phyloP scores from a whole-genome alignment of 2,888 invertebrate genomes.

The Athripsodes cinereus region DNA sequence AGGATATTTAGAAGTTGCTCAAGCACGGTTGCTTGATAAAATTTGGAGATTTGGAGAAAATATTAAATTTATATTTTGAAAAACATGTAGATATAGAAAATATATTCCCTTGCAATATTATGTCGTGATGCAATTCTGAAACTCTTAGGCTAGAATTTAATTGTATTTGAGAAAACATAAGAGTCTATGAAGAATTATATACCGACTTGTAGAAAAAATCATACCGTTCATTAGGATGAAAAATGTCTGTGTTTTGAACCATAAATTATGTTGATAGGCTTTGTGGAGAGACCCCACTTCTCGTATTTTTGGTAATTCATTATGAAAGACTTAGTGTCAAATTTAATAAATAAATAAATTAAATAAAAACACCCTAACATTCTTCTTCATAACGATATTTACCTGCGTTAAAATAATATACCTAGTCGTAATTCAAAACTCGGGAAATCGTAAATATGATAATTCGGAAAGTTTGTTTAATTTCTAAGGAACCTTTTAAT shows the following conservation, averaged over 20 bases:
- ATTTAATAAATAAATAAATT: not conserved
- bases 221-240: too few species aligned
- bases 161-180: too few species aligned
- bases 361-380: not conserved
- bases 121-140: too few species aligned
- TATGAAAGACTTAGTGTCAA: not conserved
- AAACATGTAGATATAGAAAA: too few species aligned
- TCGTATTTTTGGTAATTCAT: not conserved
- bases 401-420: not conserved
- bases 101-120: too few species aligned
- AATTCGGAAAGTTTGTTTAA: constrained; percentile 1
- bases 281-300: not conserved
- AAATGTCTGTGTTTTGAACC: not conserved
- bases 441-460: constrained; percentile 2
- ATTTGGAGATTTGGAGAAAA: too few species aligned
- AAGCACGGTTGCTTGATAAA: too few species aligned
- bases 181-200: too few species aligned
- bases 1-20: too few species aligned
- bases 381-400: not conserved
- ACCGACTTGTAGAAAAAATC: too few species aligned
- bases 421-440: not conserved
- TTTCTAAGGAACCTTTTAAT: constrained; percentile 1
- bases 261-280: not conserved
- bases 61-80: too few species aligned
- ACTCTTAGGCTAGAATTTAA: too few species aligned